These are phyloP conservation scores for Pasiphila rectangulata DNA, from an alignment of 2,888 invertebrate genomes.

Conservation along the genomic window DNA sequence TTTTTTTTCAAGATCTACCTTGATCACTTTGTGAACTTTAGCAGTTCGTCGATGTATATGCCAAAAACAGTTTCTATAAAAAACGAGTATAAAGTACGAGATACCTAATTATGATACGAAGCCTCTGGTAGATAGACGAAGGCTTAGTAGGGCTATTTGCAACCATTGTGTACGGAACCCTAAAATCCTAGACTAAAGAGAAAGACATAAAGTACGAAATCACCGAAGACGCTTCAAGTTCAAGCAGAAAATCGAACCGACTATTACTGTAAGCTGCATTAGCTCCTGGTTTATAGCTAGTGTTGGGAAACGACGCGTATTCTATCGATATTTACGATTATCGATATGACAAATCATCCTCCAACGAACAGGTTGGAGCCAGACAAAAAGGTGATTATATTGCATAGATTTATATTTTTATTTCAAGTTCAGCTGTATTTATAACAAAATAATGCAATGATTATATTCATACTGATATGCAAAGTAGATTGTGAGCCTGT, in stretches of 20 bases:
- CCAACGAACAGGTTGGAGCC: slow-evolving; percentile 2
- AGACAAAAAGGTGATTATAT: neutral
- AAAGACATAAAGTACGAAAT: slow-evolving; percentile 19
- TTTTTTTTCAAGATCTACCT: too few relatives aligned
- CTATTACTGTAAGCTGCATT: slow-evolving; percentile 31
- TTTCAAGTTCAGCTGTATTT: too few relatives aligned
- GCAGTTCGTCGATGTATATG: too few relatives aligned
- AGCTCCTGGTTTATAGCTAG: slow-evolving; percentile 30
- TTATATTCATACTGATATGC: too few relatives aligned
- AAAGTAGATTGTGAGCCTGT: too few relatives aligned
- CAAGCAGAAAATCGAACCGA: slow-evolving; percentile 13
- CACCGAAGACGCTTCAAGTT: slow-evolving; percentile 11
- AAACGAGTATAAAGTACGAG: too few relatives aligned
- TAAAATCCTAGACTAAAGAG: neutral
- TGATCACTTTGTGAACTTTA: too few relatives aligned
- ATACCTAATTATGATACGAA: too few relatives aligned
- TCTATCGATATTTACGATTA: slow-evolving; percentile 18
- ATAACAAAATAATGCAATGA: too few relatives aligned
- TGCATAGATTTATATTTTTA: too few relatives aligned
- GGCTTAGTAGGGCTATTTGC: neutral
- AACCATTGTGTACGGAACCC: neutral
- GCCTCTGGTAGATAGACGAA: neutral
- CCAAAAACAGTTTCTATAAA: too few relatives aligned
- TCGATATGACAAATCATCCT: slow-evolving; percentile 9
- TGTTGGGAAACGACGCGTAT: slow-evolving; percentile 17